Conservation (phyloP, 2,113 vertebrate genomes). For the Egretta garzetta region DNA sequence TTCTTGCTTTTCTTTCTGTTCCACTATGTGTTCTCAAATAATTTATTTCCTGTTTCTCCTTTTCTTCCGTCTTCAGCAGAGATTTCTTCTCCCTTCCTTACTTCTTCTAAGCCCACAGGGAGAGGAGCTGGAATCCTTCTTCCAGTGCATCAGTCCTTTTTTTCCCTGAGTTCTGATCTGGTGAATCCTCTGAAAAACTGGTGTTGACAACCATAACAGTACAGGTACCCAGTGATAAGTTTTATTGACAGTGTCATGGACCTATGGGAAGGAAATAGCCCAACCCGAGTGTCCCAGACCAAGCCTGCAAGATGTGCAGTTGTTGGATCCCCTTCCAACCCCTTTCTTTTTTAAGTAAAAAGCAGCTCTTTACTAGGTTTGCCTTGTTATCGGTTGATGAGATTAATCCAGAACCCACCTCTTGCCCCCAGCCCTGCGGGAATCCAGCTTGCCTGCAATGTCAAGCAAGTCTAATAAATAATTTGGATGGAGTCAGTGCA, state of each 20-base stretch:
- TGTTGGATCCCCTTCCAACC: fast-evolving
- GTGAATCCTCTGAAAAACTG: neutral
- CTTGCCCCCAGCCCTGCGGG: neutral
- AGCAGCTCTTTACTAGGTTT: neutral
- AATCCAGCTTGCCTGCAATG: constrained; percentile 38
- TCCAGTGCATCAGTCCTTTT: neutral
- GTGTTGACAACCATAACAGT: neutral
- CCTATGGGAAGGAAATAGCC: neutral
- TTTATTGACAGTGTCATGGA: neutral
- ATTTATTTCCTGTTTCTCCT: neutral
- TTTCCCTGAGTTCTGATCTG: neutral
- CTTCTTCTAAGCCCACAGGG: neutral
- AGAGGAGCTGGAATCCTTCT: neutral
- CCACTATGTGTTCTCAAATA: neutral
- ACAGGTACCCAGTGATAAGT: neutral
- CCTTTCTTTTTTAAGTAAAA: neutral
- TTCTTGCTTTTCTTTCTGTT: neutral
- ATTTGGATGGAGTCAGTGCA: constrained; percentile 54
- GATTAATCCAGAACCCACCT: constrained; percentile 4
- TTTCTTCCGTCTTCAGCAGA: neutral
- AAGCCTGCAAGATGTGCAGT: neutral
- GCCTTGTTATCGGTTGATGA: neutral
- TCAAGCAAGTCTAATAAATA: constrained; percentile 53
- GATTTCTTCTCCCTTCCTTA: neutral
- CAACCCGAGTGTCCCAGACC: neutral